phyloP scores from a whole-genome alignment of 1,140 invertebrate species.

The Drosophila setifemur region DNA sequence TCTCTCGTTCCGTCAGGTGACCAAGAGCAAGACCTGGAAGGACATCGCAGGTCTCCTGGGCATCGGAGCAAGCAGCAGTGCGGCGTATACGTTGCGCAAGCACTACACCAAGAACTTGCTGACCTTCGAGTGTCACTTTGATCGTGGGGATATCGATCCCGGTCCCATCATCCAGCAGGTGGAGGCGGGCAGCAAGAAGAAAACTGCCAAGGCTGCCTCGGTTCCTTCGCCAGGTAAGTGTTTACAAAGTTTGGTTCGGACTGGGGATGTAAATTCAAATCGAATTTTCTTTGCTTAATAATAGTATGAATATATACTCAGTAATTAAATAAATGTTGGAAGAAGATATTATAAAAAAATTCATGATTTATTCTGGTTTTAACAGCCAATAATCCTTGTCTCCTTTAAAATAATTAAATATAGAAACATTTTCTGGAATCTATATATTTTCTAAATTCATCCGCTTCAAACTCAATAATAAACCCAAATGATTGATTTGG shows the following conservation, averaged over 20 bases:
- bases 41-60: slow-evolving; percentile 96
- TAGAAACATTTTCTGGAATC: no score
- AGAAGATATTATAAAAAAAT: no score
- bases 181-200: slow-evolving; percentile 94
- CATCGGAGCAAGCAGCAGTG: slow-evolving; percentile 97
- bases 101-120: slow-evolving; percentile 98
- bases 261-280: neutral
- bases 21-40: slow-evolving; percentile 99
- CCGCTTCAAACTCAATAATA: no score
- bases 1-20: slow-evolving; percentile 87
- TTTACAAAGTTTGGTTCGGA: neutral
- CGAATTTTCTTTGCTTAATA: no score
- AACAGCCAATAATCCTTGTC: no score
- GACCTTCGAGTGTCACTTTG: slow-evolving; percentile 97
- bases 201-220: slow-evolving; percentile 90
- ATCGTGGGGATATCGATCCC: slow-evolving; percentile 97
- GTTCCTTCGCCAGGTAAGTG: slow-evolving; percentile 91
- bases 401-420: no score
- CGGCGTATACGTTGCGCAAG: slow-evolving; percentile 97
- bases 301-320: no score
- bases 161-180: slow-evolving; percentile 97
- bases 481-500: no score
- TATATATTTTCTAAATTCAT: no score
- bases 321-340: no score
- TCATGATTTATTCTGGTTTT: no score